Evolutionary conservation across 2,113 vertebrate species (phyloP).

Genomic region (Onychostoma macrolepis): DNA sequence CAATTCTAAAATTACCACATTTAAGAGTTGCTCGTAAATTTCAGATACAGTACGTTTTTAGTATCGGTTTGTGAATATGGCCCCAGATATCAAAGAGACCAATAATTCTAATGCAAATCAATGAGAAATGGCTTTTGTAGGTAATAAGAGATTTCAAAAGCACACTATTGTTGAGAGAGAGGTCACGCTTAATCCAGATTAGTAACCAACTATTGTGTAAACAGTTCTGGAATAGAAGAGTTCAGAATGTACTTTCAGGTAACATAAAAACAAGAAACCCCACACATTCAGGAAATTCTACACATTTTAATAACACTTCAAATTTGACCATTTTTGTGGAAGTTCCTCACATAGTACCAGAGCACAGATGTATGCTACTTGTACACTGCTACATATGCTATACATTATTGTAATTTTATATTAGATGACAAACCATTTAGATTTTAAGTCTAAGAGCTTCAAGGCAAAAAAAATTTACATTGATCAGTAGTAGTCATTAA

Average conservation of each 20-base stretch:
- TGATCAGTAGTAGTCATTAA: not conserved
- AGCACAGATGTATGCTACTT: slow-evolving; percentile 44
- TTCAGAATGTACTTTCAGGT: not conserved
- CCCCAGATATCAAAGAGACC: too few species aligned
- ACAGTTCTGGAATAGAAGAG: not conserved
- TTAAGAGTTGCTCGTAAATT: not conserved
- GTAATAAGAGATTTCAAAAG: not conserved
- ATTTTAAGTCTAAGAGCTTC: not conserved
- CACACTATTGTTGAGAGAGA: not conserved
- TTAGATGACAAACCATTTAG: not conserved
- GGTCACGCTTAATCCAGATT: not conserved
- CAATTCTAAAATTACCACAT: not conserved
- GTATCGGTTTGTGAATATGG: too few species aligned
- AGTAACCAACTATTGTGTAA: not conserved
- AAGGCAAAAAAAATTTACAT: slow-evolving; percentile 9
- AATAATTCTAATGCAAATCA: not conserved
- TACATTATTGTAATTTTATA: slow-evolving; percentile 34
- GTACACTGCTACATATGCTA: slow-evolving; percentile 52
- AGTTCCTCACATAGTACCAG: slow-evolving; percentile 34
- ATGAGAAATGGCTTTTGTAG: not conserved
- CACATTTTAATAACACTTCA: slow-evolving; percentile 52
- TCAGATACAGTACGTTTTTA: not conserved
- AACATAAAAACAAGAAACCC: slow-evolving; percentile 20
- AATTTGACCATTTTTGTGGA: slow-evolving; percentile 21
- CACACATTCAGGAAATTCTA: slow-evolving; percentile 31